A percentile compares a stretch with the other conserved stretches of the same genome.
Conservation (phyloP, 2,888 invertebrate species). For the Drosophila merina region DNA sequence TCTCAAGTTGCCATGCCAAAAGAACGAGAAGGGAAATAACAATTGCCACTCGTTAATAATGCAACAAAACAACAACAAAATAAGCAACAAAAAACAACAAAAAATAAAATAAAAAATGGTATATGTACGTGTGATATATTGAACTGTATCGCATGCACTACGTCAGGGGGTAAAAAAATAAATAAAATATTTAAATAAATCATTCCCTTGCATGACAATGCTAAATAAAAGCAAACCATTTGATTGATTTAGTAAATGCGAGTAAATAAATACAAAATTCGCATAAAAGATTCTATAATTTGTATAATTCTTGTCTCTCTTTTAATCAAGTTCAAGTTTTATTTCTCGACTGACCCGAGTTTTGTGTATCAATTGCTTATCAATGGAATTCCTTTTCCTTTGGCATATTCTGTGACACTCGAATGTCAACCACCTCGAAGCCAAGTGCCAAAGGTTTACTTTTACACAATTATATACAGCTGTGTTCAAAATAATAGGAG, state of each 20-base stretch:
- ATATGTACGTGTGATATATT: neutral
- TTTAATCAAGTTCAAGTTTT: neutral
- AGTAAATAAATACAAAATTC: neutral
- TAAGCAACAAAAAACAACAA: neutral
- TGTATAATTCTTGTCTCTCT: neutral
- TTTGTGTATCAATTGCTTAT: conserved; percentile 8
- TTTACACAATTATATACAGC: neutral
- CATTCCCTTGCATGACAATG: conserved; percentile 4
- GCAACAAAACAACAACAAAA: conserved; percentile 4
- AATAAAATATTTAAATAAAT: conserved; percentile 6
- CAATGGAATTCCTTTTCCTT: neutral
- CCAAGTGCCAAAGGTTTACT: conserved; percentile 4
- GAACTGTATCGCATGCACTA: conserved; percentile 2
- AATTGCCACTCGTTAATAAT: conserved; percentile 9
- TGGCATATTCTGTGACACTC: conserved; percentile 2
- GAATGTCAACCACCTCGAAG: conserved; percentile 17
- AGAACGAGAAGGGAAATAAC: conserved; percentile 4
- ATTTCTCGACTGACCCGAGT: neutral
- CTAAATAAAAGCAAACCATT: neutral
- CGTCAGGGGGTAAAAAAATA: too few relatives aligned
- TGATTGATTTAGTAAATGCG: neutral
- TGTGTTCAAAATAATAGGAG: too few relatives aligned
- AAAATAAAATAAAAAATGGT: neutral
- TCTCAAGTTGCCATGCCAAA: conserved; percentile 10
- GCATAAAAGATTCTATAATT: neutral